These are phyloP conservation scores for Ctenopoma kingsleyae DNA, from an alignment of 2,797 vertebrate genomes.

Conservation along the genomic window DNA sequence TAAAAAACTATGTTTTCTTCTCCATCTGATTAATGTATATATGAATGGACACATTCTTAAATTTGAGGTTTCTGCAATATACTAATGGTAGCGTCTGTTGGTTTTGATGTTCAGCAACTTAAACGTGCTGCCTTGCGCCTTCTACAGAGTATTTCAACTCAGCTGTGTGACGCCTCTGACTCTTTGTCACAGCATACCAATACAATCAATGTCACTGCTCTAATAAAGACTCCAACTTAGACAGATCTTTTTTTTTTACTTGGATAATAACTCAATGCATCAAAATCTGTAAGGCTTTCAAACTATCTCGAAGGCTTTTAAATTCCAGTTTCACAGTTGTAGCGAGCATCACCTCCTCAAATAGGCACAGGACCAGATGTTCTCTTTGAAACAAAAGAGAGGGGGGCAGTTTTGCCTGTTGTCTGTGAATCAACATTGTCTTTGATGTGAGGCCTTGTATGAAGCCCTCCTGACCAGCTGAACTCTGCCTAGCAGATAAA, in stretches of 20 bases:
- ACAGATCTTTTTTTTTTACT: conserved; percentile 27
- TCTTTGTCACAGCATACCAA: conserved; percentile 1
- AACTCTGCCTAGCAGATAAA: conserved; percentile 41
- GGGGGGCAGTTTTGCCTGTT: conserved; percentile 34
- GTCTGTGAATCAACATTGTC: conserved; percentile 56
- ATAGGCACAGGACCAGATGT: conserved; percentile 58
- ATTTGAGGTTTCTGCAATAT: conserved; percentile 4
- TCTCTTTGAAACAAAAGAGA: conserved; percentile 34
- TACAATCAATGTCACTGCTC: not conserved
- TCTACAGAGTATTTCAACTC: conserved; percentile 7
- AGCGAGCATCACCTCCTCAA: conserved; percentile 21
- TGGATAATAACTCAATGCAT: conserved; percentile 10
- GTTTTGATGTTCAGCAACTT: conserved; percentile 1
- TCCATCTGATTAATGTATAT: not conserved
- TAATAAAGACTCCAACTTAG: conserved; percentile 11
- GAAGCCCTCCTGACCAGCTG: conserved; percentile 45
- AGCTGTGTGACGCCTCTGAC: conserved; percentile 7
- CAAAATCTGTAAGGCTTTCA: conserved; percentile 37
- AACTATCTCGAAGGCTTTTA: conserved; percentile 30
- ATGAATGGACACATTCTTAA: not conserved
- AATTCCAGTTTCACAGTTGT: conserved; percentile 36
- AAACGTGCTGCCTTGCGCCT: not conserved
- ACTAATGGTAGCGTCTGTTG: conserved; percentile 20
- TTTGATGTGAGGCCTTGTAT: conserved; percentile 45
- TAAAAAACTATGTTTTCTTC: not conserved